These are phyloP conservation scores for Andinoacara biseriatus DNA, from an alignment of 2,113 vertebrate genomes.

Conservation along the genomic window DNA sequence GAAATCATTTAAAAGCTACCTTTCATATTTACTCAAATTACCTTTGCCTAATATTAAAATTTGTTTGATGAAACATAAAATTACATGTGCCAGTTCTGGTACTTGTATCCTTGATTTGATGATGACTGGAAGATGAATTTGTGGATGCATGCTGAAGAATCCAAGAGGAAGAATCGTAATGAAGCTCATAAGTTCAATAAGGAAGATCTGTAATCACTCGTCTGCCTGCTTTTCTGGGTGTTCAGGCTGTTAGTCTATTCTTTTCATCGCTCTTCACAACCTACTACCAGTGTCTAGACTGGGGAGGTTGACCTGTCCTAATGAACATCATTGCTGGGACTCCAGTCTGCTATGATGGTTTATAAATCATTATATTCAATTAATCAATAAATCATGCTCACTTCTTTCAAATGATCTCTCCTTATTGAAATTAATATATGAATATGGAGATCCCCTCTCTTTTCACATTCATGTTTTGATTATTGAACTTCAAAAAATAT, in stretches of 20 bases:
- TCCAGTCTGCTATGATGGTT: neutral
- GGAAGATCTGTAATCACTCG: no score
- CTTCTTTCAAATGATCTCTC: neutral
- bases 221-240: neutral
- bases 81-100: no score
- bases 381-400: neutral
- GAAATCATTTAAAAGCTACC: no score
- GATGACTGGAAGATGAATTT: neutral
- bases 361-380: neutral
- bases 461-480: no score
- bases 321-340: neutral
- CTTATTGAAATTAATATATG: neutral
- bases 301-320: neutral
- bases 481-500: no score
- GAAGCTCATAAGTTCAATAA: neutral
- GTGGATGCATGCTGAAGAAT: neutral
- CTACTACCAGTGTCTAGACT: neutral
- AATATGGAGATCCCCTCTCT: no score
- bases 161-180: neutral
- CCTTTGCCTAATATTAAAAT: no score
- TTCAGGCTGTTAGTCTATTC: neutral
- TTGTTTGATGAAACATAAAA: no score
- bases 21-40: no score
- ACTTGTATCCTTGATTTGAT: no score
- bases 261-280: neutral